phyloP scores from a whole-genome alignment of 2,113 vertebrate genomes.

The Eolophus roseicapilla region DNA sequence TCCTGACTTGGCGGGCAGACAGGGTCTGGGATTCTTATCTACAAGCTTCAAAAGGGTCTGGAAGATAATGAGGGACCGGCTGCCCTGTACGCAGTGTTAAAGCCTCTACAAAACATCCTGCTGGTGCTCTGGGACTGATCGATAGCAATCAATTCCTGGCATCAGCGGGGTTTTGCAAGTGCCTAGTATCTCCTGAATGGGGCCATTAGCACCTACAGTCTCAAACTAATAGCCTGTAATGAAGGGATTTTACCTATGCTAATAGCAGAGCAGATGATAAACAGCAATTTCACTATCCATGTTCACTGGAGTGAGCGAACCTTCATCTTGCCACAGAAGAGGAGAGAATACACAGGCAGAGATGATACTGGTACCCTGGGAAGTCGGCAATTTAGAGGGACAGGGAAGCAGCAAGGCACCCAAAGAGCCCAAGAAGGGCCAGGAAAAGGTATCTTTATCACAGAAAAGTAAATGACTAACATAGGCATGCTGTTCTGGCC shows the following conservation, averaged over 20 bases:
- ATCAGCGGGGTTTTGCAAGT: neutral
- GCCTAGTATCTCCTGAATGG: neutral
- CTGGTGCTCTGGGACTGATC: neutral
- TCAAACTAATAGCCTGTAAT: conserved; percentile 38
- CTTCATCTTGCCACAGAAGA: neutral
- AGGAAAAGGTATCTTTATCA: neutral
- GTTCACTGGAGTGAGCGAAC: neutral
- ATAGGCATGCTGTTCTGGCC: neutral
- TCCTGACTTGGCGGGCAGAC: neutral
- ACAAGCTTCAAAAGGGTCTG: neutral
- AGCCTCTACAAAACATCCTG: conserved; percentile 4
- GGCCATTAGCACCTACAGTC: conserved; percentile 53
- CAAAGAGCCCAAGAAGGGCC: neutral
- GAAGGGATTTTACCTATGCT: conserved; percentile 41
- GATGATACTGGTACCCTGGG: neutral
- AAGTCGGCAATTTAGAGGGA: neutral
- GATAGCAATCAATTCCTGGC: conserved; percentile 15
- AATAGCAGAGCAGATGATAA: neutral
- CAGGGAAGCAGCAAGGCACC: neutral
- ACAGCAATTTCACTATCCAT: neutral
- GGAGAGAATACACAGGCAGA: neutral
- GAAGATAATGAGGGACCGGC: neutral
- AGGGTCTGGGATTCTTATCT: neutral
- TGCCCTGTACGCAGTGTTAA: neutral
- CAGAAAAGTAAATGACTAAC: neutral